These are phyloP conservation scores for Atta cephalotes DNA, from an alignment of 1,140 invertebrate genomes.

Conservation along the genomic window DNA sequence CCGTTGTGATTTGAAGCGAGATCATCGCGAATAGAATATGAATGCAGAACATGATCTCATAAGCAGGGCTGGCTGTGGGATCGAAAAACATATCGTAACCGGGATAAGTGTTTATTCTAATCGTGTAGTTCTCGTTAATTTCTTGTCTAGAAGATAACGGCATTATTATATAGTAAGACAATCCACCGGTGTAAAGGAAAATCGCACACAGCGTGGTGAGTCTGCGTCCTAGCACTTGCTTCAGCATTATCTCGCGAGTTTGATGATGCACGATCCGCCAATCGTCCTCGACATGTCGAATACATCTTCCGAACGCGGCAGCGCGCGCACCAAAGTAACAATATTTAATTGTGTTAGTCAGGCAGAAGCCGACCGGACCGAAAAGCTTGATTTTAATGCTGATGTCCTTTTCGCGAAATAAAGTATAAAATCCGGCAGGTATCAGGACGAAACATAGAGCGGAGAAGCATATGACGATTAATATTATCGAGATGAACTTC, in stretches of 20 bases:
- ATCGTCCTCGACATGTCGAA: conserved; percentile 66
- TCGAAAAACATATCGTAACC: conserved; percentile 74
- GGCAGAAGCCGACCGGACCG: conserved; percentile 36
- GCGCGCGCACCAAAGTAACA: conserved; percentile 29
- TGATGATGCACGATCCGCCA: conserved; percentile 63
- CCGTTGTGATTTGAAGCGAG: conserved; percentile 71
- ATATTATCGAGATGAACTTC: neutral
- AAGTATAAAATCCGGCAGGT: conserved; percentile 40
- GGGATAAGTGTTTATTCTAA: conserved; percentile 68
- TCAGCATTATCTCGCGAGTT: conserved; percentile 59
- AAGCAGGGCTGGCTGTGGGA: conserved; percentile 68
- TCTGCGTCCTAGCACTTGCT: conserved; percentile 55
- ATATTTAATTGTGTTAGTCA: conserved; percentile 60
- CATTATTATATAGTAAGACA: conserved; percentile 68
- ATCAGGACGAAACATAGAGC: conserved; percentile 61
- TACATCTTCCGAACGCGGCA: conserved; percentile 39
- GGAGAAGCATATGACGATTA: conserved; percentile 21
- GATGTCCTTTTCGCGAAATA: conserved; percentile 32
- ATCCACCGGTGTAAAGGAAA: conserved; percentile 69
- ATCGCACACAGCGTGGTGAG: conserved; percentile 50
- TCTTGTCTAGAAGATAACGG: conserved; percentile 44
- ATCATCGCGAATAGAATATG: conserved; percentile 74
- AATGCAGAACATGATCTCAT: conserved; percentile 72
- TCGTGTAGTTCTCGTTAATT: conserved; percentile 42
- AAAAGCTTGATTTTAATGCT: conserved; percentile 40